Conservation (phyloP, 2,888 invertebrate genomes). For the Dysmachus trigonus region DNA sequence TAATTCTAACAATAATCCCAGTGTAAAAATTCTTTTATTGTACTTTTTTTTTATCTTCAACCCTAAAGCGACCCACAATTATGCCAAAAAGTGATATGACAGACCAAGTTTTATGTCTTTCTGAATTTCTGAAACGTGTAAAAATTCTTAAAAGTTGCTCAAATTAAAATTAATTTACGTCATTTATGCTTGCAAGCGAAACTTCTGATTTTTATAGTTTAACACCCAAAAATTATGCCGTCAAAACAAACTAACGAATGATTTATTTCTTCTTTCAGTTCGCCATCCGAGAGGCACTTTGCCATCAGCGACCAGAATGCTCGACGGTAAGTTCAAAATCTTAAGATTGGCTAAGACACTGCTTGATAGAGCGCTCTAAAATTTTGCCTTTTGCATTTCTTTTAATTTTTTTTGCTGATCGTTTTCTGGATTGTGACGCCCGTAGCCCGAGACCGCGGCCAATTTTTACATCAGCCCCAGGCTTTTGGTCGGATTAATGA, state of each 20-base stretch:
- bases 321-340: slow-evolving; percentile 53
- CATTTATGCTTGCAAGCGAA: background rate
- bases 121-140: too few species aligned
- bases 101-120: too few species aligned
- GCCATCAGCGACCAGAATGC: slow-evolving; percentile 55
- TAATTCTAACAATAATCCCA: too few species aligned
- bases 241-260: background rate
- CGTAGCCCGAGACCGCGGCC: background rate
- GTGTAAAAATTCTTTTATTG: too few species aligned
- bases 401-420: background rate
- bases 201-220: background rate
- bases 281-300: slow-evolving; percentile 53
- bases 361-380: background rate
- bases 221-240: background rate
- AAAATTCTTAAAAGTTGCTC: too few species aligned
- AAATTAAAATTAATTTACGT: background rate
- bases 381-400: background rate
- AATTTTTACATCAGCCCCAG: background rate
- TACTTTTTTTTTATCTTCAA: too few species aligned
- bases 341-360: background rate
- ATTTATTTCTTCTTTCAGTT: slow-evolving; percentile 52
- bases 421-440: background rate
- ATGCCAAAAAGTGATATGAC: too few species aligned
- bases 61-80: too few species aligned
- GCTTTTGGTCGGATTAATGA: slow-evolving; percentile 35